Evolutionary conservation across 1,140 invertebrate genomes (phyloP).

Genomic region (Drosophila bocqueti): DNA sequence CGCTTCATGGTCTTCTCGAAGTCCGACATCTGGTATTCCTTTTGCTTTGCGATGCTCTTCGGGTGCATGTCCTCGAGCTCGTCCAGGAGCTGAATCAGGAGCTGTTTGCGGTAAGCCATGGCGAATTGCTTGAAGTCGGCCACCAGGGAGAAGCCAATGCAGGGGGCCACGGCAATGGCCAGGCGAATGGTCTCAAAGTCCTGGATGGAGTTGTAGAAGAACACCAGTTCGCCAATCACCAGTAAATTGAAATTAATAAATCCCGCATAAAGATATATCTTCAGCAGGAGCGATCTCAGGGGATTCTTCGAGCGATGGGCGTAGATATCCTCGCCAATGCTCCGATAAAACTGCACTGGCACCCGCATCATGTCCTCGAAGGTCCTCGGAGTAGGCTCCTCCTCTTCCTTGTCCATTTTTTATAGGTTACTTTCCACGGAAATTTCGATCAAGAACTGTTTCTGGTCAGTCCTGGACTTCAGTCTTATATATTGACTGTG

Average conservation of each 20-base stretch:
- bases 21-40: slow-evolving; percentile 44
- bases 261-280: slow-evolving; percentile 63
- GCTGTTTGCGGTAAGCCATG: slow-evolving; percentile 45
- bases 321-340: slow-evolving; percentile 77
- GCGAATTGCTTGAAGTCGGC: slow-evolving; percentile 73
- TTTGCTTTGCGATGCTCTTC: slow-evolving; percentile 43
- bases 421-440: not conserved
- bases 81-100: slow-evolving; percentile 53
- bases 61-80: slow-evolving; percentile 76
- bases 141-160: slow-evolving; percentile 78
- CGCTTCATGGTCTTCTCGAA: slow-evolving; percentile 69
- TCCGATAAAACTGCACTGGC: slow-evolving; percentile 68
- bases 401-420: slow-evolving; percentile 26
- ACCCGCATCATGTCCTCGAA: slow-evolving; percentile 69
- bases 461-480: not conserved
- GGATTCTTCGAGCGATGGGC: slow-evolving; percentile 65
- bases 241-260: slow-evolving; percentile 77
- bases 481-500: slow-evolving; percentile 50
- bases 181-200: slow-evolving; percentile 62
- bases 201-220: slow-evolving; percentile 67
- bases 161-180: slow-evolving; percentile 78
- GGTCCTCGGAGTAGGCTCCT: slow-evolving; percentile 21
- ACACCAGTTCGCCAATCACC: slow-evolving; percentile 67
- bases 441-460: slow-evolving; percentile 33
- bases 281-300: slow-evolving; percentile 41